phyloP scores from a whole-genome alignment of 2,113 vertebrate genomes.

The Ariopsis seemanni region DNA sequence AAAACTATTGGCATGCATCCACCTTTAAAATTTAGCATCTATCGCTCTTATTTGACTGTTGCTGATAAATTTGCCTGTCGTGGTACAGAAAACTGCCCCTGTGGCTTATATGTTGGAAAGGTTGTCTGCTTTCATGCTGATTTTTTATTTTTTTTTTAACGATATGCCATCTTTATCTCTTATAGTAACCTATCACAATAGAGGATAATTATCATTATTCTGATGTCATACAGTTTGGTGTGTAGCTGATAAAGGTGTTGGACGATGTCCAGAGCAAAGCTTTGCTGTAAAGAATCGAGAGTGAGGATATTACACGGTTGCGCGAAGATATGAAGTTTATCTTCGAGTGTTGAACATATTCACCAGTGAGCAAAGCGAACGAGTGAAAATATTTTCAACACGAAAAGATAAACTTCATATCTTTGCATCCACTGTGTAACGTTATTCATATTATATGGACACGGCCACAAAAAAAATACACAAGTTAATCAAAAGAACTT shows the following conservation, averaged over 20 bases:
- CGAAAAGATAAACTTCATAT: no score
- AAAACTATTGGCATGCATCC: constrained; percentile 5
- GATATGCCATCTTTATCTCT: neutral
- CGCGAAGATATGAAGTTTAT: no score
- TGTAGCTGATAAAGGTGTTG: neutral
- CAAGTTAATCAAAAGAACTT: no score
- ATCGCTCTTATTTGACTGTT: constrained; percentile 10
- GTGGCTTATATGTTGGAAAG: constrained; percentile 7
- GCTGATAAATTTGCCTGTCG: constrained; percentile 31
- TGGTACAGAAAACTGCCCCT: constrained; percentile 31
- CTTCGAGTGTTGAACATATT: no score
- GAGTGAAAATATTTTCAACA: no score
- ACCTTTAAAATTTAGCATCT: neutral
- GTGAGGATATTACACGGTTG: no score
- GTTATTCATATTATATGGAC: no score
- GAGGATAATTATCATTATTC: neutral
- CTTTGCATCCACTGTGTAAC: no score
- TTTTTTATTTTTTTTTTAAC: constrained; percentile 3
- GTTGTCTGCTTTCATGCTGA: neutral
- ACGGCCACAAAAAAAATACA: no score
- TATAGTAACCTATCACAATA: neutral
- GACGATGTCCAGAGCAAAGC: neutral
- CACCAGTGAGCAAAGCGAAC: no score
- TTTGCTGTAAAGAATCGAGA: neutral
- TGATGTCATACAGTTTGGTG: neutral